Conservation (phyloP, 2,888 invertebrate species). For the Drosophila phalerata region DNA sequence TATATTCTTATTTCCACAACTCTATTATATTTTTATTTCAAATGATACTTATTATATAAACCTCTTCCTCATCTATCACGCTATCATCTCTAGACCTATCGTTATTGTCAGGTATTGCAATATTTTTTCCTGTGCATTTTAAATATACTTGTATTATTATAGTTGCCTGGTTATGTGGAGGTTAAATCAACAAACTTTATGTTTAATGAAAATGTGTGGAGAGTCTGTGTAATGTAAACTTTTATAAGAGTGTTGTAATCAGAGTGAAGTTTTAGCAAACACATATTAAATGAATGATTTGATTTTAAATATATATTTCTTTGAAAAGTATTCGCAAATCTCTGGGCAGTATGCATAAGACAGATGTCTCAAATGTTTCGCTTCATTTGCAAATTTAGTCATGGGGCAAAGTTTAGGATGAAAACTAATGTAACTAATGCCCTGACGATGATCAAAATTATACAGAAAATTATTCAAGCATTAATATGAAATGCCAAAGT, state of each 20-base stretch:
- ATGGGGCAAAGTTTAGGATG: constrained; percentile 26
- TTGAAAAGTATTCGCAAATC: constrained; percentile 1
- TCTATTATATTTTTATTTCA: neutral
- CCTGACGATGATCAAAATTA: constrained; percentile 60
- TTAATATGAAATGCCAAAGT: constrained; percentile 76
- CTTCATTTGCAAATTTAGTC: constrained; percentile 40
- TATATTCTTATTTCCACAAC: neutral
- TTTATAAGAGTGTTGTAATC: neutral
- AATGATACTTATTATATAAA: too few relatives aligned
- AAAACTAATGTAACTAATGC: constrained; percentile 73
- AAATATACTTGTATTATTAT: constrained; percentile 56
- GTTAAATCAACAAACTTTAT: constrained; percentile 38
- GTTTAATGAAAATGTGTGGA: constrained; percentile 4
- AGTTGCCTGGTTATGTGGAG: constrained; percentile 55
- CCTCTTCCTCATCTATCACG: neutral
- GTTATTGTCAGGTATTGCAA: constrained; percentile 50
- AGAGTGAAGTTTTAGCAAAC: neutral
- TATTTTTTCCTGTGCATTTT: constrained; percentile 70
- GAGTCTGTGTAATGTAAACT: neutral
- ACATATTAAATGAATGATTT: constrained; percentile 6
- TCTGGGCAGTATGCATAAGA: neutral
- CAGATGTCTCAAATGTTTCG: constrained; percentile 45
- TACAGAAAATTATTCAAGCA: constrained; percentile 75
- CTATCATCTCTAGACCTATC: constrained; percentile 28
- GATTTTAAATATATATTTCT: neutral